These are phyloP conservation scores for Varanus salvator DNA, from an alignment of 2,113 vertebrate genomes.

Conservation along the genomic window DNA sequence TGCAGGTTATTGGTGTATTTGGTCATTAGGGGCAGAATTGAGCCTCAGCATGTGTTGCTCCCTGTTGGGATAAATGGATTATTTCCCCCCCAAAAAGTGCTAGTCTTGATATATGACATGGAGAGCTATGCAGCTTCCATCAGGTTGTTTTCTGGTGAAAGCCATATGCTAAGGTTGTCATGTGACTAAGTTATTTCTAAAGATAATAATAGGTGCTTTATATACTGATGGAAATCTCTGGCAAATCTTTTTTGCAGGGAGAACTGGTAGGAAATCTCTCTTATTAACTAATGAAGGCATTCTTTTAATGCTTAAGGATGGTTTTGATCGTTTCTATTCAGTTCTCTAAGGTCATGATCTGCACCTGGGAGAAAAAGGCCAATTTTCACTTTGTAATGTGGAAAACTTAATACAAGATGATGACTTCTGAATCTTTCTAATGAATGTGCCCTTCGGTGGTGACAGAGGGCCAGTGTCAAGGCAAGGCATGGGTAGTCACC, in stretches of 20 bases:
- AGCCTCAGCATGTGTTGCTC: not conserved
- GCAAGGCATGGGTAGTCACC: no score
- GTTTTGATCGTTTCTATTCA: not conserved
- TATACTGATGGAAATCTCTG: not conserved
- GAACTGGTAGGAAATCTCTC: not conserved
- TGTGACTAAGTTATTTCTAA: not conserved
- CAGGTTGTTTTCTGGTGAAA: not conserved
- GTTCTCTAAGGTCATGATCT: not conserved
- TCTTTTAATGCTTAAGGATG: not conserved
- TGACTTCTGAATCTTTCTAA: not conserved
- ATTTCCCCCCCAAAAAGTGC: not conserved
- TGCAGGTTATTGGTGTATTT: not conserved
- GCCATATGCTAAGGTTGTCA: not conserved
- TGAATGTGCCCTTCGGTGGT: not conserved
- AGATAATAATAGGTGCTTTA: not conserved
- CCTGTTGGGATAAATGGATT: not conserved
- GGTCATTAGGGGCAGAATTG: not conserved
- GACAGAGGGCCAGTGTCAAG: not conserved
- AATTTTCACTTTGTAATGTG: not conserved
- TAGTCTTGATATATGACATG: not conserved
- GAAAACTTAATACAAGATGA: not conserved
- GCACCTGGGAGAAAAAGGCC: not conserved
- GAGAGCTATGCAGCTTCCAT: not conserved
- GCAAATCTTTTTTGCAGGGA: not conserved
- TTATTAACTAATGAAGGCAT: not conserved